phyloP scores from a whole-genome alignment of 2,797 vertebrate genomes.

The Neosilurus mollespiculum region DNA sequence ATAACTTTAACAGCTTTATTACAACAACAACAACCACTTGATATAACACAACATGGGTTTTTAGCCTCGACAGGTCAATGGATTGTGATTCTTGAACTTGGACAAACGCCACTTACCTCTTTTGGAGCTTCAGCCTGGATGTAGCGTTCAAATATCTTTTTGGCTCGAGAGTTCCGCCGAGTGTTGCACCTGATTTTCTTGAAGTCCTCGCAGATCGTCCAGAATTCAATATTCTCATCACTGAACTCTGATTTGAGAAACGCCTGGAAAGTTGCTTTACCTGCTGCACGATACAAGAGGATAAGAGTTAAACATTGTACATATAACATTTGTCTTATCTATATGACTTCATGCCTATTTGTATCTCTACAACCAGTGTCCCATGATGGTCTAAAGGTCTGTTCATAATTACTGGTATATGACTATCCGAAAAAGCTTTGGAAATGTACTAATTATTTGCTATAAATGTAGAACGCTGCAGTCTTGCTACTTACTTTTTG shows the following conservation, averaged over 20 bases:
- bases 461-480: not conserved
- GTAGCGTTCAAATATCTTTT: slow-evolving; percentile 83
- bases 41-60: not conserved
- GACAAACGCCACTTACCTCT: slow-evolving; percentile 69
- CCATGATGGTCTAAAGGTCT: not conserved
- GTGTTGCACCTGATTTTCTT: slow-evolving; percentile 77
- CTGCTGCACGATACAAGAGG: slow-evolving; percentile 65
- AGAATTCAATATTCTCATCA: slow-evolving; percentile 88
- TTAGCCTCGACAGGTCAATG: not conserved
- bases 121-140: slow-evolving; percentile 79
- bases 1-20: not conserved
- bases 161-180: slow-evolving; percentile 75
- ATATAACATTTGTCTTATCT: not conserved
- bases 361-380: not conserved
- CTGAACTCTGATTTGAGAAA: slow-evolving; percentile 88
- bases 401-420: too few species aligned
- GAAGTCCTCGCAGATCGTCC: slow-evolving; percentile 83
- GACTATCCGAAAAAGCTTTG: not conserved
- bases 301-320: not conserved
- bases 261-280: slow-evolving; percentile 75
- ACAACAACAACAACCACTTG: not conserved
- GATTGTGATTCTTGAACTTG: not conserved
- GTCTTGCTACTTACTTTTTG: slow-evolving; percentile 76
- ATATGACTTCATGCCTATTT: not conserved
- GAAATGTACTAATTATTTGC: not conserved